phyloP scores from a whole-genome alignment of 2,113 vertebrate genomes.

The Hippolais icterina region DNA sequence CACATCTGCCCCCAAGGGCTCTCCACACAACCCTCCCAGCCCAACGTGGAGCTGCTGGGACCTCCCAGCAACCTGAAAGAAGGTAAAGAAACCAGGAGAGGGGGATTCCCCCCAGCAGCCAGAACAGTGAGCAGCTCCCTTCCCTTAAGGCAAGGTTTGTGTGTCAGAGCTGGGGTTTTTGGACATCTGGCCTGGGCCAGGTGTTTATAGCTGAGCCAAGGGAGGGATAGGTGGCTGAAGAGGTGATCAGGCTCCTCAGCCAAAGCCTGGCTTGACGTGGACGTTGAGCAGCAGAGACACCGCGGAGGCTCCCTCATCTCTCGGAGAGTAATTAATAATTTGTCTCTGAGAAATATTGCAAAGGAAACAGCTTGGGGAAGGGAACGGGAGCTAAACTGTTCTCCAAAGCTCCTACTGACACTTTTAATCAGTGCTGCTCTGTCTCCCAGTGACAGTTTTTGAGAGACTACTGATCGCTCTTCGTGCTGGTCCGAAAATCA shows the following conservation, averaged over 20 bases:
- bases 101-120: background rate
- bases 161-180: background rate
- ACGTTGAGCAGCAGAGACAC: background rate
- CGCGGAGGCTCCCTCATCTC: background rate
- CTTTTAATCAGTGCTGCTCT: constrained; percentile 2
- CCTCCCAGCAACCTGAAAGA: background rate
- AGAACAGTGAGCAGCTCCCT: background rate
- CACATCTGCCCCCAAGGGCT: background rate
- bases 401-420: constrained; percentile 14
- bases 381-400: background rate
- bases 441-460: background rate
- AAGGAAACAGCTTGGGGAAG: background rate
- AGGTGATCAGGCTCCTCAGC: background rate
- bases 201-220: background rate
- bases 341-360: background rate
- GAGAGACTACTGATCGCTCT: background rate
- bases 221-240: background rate
- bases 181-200: background rate
- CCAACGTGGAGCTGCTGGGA: background rate
- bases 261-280: background rate
- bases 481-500: background rate
- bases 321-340: background rate
- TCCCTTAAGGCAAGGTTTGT: background rate
- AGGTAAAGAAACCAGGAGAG: background rate
- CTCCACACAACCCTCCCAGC: background rate